Conservation (phyloP, 2,888 invertebrate species). For the Pasiphila rectangulata region DNA sequence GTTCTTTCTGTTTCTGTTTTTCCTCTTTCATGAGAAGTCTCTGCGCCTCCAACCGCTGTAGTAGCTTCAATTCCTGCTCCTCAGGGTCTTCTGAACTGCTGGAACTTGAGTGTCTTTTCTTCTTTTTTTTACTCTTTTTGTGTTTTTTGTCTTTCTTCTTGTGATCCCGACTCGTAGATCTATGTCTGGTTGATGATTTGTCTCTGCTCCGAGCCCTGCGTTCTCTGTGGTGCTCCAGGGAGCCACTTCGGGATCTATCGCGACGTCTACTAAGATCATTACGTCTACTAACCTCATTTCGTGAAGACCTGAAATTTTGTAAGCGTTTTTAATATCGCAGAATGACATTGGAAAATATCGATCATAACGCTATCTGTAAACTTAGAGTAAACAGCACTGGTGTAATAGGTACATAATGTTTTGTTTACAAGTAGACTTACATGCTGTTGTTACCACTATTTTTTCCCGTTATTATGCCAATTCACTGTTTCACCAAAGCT, state of each 20-base stretch:
- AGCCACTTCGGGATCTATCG: constrained; percentile 45
- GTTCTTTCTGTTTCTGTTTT: constrained; percentile 85
- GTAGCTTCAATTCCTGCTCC: constrained; percentile 82
- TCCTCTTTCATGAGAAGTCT: constrained; percentile 84
- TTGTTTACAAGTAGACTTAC: too few species aligned
- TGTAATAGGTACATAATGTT: too few species aligned
- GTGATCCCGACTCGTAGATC: constrained; percentile 44
- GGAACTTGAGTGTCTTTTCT: constrained; percentile 47
- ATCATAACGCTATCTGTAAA: too few species aligned
- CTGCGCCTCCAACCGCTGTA: constrained; percentile 88
- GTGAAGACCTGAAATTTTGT: constrained; percentile 62
- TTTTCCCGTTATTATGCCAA: too few species aligned
- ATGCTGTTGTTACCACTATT: too few species aligned
- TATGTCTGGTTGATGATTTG: constrained; percentile 39
- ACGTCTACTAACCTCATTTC: constrained; percentile 44
- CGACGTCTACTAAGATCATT: constrained; percentile 42
- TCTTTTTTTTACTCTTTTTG: constrained; percentile 59
- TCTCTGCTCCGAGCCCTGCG: constrained; percentile 39
- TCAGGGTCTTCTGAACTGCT: constrained; percentile 65
- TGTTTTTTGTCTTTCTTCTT: constrained; percentile 47
- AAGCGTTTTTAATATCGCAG: too few species aligned
- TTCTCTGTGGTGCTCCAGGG: constrained; percentile 43
- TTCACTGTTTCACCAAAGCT: too few species aligned
- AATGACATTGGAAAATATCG: too few species aligned
- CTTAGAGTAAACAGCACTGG: too few species aligned